phyloP scores from a whole-genome alignment of 2,113 vertebrate species.

The Brachypodius melanocephalos region DNA sequence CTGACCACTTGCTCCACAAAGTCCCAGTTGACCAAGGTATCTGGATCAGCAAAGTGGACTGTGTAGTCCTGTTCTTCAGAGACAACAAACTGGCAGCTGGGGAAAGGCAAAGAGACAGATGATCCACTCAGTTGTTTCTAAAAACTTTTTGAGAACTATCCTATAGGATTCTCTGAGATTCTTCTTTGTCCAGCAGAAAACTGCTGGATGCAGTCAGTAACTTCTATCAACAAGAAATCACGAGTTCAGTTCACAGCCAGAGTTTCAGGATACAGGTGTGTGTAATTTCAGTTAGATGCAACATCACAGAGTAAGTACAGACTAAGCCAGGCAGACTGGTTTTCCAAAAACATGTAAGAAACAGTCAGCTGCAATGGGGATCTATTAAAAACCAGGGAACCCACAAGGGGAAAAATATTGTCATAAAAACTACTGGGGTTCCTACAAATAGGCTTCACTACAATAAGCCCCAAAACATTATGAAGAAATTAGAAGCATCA shows the following conservation, averaged over 20 bases:
- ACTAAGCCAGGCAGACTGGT: neutral
- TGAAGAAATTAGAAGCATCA: neutral
- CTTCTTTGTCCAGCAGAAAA: constrained; percentile 6
- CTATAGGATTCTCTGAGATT: constrained; percentile 22
- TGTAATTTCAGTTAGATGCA: neutral
- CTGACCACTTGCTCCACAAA: constrained; percentile 99
- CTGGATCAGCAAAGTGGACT: constrained; percentile 96
- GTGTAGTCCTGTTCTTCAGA: constrained; percentile 95
- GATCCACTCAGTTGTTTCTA: constrained; percentile 40
- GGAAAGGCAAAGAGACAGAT: constrained; percentile 60
- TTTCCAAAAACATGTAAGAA: neutral
- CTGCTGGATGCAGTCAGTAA: neutral
- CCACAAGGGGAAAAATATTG: neutral
- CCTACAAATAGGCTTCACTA: neutral
- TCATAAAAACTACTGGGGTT: neutral
- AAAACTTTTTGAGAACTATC: constrained; percentile 6
- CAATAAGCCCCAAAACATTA: neutral
- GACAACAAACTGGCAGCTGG: constrained; percentile 98
- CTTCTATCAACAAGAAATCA: neutral
- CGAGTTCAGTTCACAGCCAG: neutral
- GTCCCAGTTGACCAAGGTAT: constrained; percentile 98
- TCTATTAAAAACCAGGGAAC: neutral
- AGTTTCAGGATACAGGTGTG: neutral
- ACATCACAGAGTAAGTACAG: neutral
- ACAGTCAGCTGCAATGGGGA: neutral